Conservation (phyloP, 2,113 vertebrate species). For the Poeciliopsis prolifica region DNA sequence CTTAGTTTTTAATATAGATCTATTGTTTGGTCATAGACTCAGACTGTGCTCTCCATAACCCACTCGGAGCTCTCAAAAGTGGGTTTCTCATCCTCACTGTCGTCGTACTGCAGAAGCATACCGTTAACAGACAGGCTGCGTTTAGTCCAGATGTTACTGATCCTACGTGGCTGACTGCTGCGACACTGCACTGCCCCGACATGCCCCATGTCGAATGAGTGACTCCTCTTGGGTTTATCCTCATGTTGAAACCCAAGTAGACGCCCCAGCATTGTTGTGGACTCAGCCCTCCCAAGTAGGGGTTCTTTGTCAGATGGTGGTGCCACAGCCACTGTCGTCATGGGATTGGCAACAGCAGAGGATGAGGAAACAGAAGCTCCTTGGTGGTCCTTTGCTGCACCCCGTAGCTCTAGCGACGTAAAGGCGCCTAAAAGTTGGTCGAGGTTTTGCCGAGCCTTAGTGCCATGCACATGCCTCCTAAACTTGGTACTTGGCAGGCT, state of each 20-base stretch:
- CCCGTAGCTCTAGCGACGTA: constrained; percentile 91
- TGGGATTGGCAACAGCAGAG: constrained; percentile 37
- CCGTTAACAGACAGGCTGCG: constrained; percentile 96
- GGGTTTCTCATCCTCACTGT: constrained; percentile 87
- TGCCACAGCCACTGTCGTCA: constrained; percentile 73
- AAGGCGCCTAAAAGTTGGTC: constrained; percentile 96
- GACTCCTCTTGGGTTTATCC: constrained; percentile 93
- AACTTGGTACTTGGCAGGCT: constrained; percentile 88
- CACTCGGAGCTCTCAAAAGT: constrained; percentile 90
- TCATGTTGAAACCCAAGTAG: constrained; percentile 91
- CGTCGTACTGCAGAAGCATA: constrained; percentile 94
- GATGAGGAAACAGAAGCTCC: constrained; percentile 46
- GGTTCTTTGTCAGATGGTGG: constrained; percentile 92
- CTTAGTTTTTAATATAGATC: constrained; percentile 83
- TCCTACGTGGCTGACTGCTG: constrained; percentile 89
- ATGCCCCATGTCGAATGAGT: constrained; percentile 97
- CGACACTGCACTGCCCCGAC: constrained; percentile 84
- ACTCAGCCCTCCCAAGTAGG: constrained; percentile 86
- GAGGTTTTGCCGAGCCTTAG: constrained; percentile 88
- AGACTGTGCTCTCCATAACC: constrained; percentile 99
- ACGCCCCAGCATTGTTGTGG: constrained; percentile 81
- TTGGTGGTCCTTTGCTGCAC: constrained; percentile 81
- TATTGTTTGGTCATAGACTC: constrained; percentile 75
- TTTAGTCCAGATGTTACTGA: constrained; percentile 98
- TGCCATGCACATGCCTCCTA: constrained; percentile 80